Evolutionary conservation across 2,888 invertebrate species (phyloP), one percentile per base, ranked within the genome.

Genomic region (Ennomos quercinarius): DNA sequence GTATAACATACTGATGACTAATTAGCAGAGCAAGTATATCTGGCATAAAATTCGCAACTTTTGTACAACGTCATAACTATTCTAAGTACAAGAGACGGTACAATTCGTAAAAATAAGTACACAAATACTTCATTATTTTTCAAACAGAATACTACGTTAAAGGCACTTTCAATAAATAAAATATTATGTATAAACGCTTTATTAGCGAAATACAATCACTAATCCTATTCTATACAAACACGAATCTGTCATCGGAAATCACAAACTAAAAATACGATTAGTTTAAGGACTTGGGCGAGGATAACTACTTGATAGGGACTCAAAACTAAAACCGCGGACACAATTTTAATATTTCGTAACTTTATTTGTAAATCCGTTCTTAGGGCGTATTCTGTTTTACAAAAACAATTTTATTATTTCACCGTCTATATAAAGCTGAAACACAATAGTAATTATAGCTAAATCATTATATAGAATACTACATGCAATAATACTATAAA

Each of bases 161-260:
- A 68, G 66, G 66, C 67, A 62, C 61, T 63, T 61, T 65, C 43
- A 69, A 67, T 67, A 69, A 67, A 67, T 69, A 64, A 65, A 57
- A 53, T 57, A 47, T 39, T 37, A 59, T 44, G 45, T 62, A 50
- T 48, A 61, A 65, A 61, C 58, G 61, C 55, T 40, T 40, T 27
- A 27, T 27, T 52, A 56, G 50, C 66, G 60, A 61, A 60, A 65
- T 67, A 56, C 53, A 63, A 27, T 62, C 13, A 53, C 58, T 59
- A 66, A 40, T 55, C 34, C 60, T 63, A 64, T 57, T 57, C 56
- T 67, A 68, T 62, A 66, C 57, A 68, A 66, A 64, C 58, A 60
- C 54, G 43, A 56, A 47, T 57, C 43, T 49, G 43, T 59, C 46
- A 63, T 57, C 58, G 56, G 56, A 64, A 61, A 61, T 55, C 56